Conservation (phyloP, 1,140 invertebrate species). For the Zaprionus gabonicus region DNA sequence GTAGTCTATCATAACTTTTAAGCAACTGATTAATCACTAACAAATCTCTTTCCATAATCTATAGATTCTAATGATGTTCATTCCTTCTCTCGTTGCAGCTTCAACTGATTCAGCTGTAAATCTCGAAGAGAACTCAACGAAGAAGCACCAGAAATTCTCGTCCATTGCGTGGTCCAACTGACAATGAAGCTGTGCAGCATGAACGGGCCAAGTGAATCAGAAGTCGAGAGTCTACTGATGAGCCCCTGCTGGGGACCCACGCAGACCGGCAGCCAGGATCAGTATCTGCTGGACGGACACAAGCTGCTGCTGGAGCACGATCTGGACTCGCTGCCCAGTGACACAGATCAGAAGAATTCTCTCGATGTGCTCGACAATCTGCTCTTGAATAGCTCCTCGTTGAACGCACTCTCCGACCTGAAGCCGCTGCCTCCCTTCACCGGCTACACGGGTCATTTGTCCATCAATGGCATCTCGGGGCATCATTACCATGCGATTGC, state of each 20-base stretch:
- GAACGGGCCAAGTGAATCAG: slow-evolving; percentile 85
- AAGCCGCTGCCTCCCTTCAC: slow-evolving; percentile 95
- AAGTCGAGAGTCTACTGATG: slow-evolving; percentile 84
- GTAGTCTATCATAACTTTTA: background rate
- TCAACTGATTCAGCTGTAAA: background rate
- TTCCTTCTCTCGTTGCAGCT: slow-evolving; percentile 23
- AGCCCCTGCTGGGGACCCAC: slow-evolving; percentile 84
- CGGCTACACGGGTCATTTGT: slow-evolving; percentile 92
- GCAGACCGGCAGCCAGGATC: slow-evolving; percentile 82
- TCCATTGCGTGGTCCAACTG: slow-evolving; percentile 64
- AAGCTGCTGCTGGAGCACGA: slow-evolving; percentile 83
- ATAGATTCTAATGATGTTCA: background rate
- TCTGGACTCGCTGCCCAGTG: slow-evolving; percentile 81
- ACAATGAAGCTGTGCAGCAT: slow-evolving; percentile 85
- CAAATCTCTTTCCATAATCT: background rate
- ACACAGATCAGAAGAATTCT: slow-evolving; percentile 85
- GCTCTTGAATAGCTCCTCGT: slow-evolving; percentile 86
- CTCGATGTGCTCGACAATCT: slow-evolving; percentile 88
- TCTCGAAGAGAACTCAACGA: background rate
- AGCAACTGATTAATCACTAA: background rate
- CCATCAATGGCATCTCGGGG: slow-evolving; percentile 93
- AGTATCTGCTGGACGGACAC: slow-evolving; percentile 84
- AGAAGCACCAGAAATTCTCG: slow-evolving; percentile 38
- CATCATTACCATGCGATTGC: slow-evolving; percentile 94
- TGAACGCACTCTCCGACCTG: slow-evolving; percentile 90